Conservation (phyloP, 2,797 vertebrate genomes). For the Nannoperca australis region DNA sequence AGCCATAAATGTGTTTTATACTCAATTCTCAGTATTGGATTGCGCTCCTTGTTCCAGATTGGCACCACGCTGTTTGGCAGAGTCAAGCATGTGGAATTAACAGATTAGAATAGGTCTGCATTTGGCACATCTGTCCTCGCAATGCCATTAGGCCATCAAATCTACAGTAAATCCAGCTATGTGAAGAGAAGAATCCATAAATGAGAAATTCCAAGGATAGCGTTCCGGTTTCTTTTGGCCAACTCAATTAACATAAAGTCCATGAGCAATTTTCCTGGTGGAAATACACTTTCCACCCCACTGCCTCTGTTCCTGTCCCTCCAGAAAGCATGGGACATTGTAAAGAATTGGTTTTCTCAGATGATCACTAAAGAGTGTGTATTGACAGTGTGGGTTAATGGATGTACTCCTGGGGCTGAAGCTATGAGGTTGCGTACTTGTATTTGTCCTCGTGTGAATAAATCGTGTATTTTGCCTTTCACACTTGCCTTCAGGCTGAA, state of each 20-base stretch:
- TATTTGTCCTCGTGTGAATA: slow-evolving; percentile 25
- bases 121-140: slow-evolving; percentile 30
- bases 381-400: background rate
- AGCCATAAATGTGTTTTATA: slow-evolving; percentile 18
- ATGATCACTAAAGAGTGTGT: background rate
- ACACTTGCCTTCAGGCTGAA: slow-evolving; percentile 19
- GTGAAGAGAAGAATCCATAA: slow-evolving; percentile 1
- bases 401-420: background rate
- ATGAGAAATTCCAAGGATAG: slow-evolving; percentile 11
- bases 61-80: slow-evolving; percentile 42
- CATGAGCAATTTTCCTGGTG: background rate
- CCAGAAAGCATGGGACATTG: background rate
- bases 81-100: slow-evolving; percentile 49
- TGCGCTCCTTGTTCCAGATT: slow-evolving; percentile 31
- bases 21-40: slow-evolving; percentile 31
- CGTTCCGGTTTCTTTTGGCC: slow-evolving; percentile 13
- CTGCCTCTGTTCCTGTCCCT: background rate
- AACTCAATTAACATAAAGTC: slow-evolving; percentile 10
- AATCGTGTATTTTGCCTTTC: slow-evolving; percentile 20
- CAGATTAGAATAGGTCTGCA: slow-evolving; percentile 41
- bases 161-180: slow-evolving; percentile 32
- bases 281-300: background rate
- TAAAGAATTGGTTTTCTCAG: background rate
- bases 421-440: background rate
- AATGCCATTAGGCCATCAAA: slow-evolving; percentile 25